Base-by-base conservation (phyloP, 1,140 invertebrate species). In the Oryctes rhinoceros region DNA sequence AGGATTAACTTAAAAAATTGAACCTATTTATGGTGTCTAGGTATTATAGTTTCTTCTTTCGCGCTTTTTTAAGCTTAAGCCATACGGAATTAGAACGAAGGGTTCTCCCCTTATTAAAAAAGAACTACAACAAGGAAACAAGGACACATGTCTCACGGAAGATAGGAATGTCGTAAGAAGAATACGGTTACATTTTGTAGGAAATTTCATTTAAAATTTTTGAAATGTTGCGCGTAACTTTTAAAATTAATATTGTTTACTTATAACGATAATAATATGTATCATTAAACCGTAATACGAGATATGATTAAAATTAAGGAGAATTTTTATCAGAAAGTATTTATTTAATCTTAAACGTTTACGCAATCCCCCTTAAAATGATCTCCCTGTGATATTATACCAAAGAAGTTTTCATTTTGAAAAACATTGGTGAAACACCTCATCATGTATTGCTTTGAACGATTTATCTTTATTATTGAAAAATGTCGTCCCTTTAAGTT, bases 191-290 rank as follows among this genome's bases (percentile, higher is more conserved):
- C 15, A 62, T 62, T 62, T 62, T 20, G 15, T 11, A 20, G 13
- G 65, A 67, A 67, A 67, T 67, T 67, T 67, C 65, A 67, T 67
- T 67, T 67, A 67, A 67, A 18, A 67, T 67, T 67, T 67, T 67
- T 67, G 10, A 24, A 35, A 67, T 67, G 20, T 18, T 67, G 4
- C 7, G 18, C 65, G 65, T 67, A 67, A 67, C 65, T 67, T 67
- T 67, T 24, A 1, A 30, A 24, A 30, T 67, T 67, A 35, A 35
- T 18, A 3, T 67, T 24, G 18, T 24, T 13, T 67, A 6, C 49
- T 53, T 18, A 13, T 15, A 53, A 53, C 0, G 2, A 53, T 13
- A 53, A 53, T 53, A n/a, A 30, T 30, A 30, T 30, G 2, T 0
- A 30, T 30, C 2, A 30, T 30, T 30, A 30, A 30, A 30, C 24